Evolutionary conservation across 2,797 vertebrate species (phyloP).

Genomic region (Arctocebus calabarensis): DNA sequence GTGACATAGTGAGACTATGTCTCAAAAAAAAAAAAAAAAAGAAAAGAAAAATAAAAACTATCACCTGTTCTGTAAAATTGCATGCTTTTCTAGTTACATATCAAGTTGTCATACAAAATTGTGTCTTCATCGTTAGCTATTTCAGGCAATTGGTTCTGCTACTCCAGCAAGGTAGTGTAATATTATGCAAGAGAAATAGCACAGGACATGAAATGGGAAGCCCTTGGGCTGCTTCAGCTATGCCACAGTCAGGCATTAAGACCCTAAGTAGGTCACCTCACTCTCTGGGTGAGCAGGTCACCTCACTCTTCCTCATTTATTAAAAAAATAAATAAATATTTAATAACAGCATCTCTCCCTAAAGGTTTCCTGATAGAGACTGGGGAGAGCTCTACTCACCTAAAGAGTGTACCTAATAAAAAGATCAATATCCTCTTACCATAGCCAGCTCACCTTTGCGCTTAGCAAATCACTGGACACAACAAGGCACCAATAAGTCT

Average conservation of each 20-base stretch:
- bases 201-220: neutral
- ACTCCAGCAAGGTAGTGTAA: neutral
- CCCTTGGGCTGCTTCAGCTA: neutral
- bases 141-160: conserved; percentile 9
- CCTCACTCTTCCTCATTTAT: neutral
- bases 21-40: no score
- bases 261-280: neutral
- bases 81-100: conserved; percentile 48
- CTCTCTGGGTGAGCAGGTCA: no score
- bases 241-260: neutral
- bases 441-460: neutral
- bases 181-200: neutral
- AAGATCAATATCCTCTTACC: neutral
- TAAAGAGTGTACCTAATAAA: neutral
- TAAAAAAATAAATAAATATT: neutral
- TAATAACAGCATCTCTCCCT: neutral
- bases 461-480: neutral
- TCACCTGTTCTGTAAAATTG: conserved; percentile 58
- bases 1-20: no score
- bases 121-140: conserved; percentile 68
- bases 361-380: neutral
- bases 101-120: conserved; percentile 57
- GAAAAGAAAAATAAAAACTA: conserved; percentile 13
- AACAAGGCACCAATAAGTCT: neutral
- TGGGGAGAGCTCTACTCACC: neutral